A percentile compares a stretch with the other conserved stretches of the same genome.
Evolutionary conservation across 2,888 invertebrate species (phyloP).

Genomic region (Allacma fusca): DNA sequence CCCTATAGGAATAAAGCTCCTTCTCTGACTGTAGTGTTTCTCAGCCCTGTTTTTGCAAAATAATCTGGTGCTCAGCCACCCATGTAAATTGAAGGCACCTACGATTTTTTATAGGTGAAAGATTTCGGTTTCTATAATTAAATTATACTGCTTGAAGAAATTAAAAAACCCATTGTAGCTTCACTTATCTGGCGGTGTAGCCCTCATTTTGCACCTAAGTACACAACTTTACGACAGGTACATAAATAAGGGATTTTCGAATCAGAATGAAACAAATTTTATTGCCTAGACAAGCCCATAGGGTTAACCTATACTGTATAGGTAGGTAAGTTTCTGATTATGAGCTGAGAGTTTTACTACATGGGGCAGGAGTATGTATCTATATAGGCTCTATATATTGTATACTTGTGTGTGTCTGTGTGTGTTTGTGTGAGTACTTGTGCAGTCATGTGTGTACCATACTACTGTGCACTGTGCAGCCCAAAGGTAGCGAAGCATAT

Average conservation of each 20-base stretch:
- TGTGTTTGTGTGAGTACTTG: slow-evolving; percentile 15
- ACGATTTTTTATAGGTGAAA: background rate
- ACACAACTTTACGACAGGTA: background rate
- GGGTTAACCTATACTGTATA: background rate
- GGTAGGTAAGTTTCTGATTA: slow-evolving; percentile 1
- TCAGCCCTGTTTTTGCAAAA: background rate
- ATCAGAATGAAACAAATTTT: slow-evolving; percentile 18
- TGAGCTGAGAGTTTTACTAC: slow-evolving; percentile 26
- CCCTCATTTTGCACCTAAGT: background rate
- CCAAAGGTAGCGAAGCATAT: slow-evolving; percentile 23
- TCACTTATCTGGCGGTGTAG: background rate
- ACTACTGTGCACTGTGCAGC: background rate
- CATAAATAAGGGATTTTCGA: background rate
- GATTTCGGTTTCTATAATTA: slow-evolving; percentile 2
- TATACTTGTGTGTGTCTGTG: too few species aligned
- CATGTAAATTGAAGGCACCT: background rate
- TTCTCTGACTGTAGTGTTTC: too few species aligned
- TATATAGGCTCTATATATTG: too few species aligned
- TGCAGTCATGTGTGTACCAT: background rate
- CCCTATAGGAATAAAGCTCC: too few species aligned
- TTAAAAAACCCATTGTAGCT: background rate
- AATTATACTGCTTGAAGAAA: background rate
- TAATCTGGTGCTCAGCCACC: background rate
- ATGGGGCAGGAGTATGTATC: too few species aligned
- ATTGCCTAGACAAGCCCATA: slow-evolving; percentile 12